Evolutionary conservation across 2,888 invertebrate species (phyloP).

Genomic region (Cecidostiba fungosa): DNA sequence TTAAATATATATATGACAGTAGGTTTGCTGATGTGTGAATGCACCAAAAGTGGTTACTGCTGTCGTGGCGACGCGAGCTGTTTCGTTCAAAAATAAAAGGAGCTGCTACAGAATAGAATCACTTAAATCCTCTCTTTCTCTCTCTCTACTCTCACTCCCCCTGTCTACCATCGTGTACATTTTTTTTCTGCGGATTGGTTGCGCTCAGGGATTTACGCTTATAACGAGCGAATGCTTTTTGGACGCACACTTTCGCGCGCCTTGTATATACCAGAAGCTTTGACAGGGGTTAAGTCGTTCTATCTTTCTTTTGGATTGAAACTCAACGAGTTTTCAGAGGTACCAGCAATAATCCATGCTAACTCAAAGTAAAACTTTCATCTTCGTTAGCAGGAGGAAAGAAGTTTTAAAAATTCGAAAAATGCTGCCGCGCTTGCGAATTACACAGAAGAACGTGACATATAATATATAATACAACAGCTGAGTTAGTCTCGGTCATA

Average conservation of each 20-base stretch:
- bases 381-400: not conserved
- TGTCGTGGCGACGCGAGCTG: not conserved
- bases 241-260: not conserved
- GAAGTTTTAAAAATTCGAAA: not conserved
- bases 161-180: not conserved
- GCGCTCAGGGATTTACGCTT: not conserved
- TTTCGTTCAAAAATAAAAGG: not conserved
- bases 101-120: conserved; percentile 3
- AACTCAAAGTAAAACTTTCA: not conserved
- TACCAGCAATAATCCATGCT: no score
- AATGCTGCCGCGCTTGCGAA: no score
- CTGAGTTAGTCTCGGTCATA: not conserved
- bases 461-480: not conserved
- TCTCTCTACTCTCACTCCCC: not conserved
- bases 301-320: no score
- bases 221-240: conserved; percentile 57
- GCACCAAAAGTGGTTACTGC: not conserved
- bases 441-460: not conserved
- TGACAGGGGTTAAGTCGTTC: no score
- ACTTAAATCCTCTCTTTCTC: conserved; percentile 33
- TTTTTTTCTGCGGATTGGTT: not conserved
- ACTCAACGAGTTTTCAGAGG: no score
- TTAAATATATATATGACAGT: no score
- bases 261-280: not conserved
- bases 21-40: not conserved